These are phyloP conservation scores for Datnioides undecimradiatus DNA, from an alignment of 2,113 vertebrate genomes.

Conservation along the genomic window DNA sequence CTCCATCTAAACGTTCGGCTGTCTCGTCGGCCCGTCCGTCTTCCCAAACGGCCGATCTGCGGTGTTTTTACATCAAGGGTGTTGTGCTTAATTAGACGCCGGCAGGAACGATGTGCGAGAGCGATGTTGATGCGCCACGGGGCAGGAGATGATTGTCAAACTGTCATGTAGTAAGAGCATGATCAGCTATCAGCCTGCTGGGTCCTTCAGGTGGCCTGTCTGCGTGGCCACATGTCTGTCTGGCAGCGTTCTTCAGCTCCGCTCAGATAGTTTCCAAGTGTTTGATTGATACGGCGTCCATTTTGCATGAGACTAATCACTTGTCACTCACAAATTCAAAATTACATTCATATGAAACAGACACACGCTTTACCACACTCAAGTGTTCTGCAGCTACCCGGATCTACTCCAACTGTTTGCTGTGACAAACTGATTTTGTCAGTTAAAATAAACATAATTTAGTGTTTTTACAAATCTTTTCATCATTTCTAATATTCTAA, in stretches of 20 bases:
- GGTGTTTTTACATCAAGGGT: constrained; percentile 16
- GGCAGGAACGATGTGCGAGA: constrained; percentile 9
- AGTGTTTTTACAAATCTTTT: too few relatives aligned
- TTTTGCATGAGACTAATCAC: too few relatives aligned
- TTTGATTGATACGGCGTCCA: too few relatives aligned
- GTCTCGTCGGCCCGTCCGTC: constrained; percentile 41
- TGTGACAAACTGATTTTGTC: too few relatives aligned
- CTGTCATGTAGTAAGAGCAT: constrained; percentile 24
- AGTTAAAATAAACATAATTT: too few relatives aligned
- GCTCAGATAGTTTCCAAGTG: not conserved
- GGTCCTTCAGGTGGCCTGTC: not conserved
- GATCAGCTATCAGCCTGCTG: constrained; percentile 14
- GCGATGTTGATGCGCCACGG: not conserved
- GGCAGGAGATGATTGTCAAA: constrained; percentile 39
- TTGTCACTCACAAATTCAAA: too few relatives aligned
- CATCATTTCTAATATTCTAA: too few relatives aligned
- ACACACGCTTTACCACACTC: not conserved
- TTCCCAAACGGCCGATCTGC: constrained; percentile 25
- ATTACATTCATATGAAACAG: not conserved
- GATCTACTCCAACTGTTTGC: too few relatives aligned
- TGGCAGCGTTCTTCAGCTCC: not conserved
- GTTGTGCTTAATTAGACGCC: constrained; percentile 42
- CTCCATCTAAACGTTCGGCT: constrained; percentile 19
- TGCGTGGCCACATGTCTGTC: not conserved
- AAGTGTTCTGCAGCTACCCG: too few relatives aligned